Evolutionary conservation across 2,113 vertebrate species (phyloP), one percentile per base, ranked within the genome.

Genomic region (Stegastes partitus): DNA sequence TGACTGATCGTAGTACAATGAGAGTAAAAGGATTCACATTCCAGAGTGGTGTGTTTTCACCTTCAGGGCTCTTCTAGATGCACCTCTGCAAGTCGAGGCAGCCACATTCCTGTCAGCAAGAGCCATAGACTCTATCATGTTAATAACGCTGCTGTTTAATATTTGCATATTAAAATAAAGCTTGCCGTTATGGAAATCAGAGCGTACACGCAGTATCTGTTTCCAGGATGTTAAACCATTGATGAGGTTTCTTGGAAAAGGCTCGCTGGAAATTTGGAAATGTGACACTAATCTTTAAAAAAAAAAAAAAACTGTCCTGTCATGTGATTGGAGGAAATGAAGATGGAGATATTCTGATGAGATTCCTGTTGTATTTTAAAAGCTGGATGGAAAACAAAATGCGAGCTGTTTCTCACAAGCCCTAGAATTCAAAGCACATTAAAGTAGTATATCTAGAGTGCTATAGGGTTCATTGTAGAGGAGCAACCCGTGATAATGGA

Each of bases 101-200:
- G 37, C 47, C 10, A 37, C 66, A 58, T 62, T 75, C 74, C 74
- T 78, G 68, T 77, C 31, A 49, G 50, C 49, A 51, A 22, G n/a
- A 65, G 25, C 11, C 21, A 53, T 37, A 39, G 9, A 28, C 11
- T 10, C 57, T 45, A 31, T 58, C 25, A 39, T 47, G 44, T 28
- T 21, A 51, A 28, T 55, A 50, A 42, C 10, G 4, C 21, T 9
- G 22, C 28, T 55, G 19, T 79, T 23, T 15, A 16, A 76, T 47
- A 55, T 45, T 68, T 51, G 25, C 10, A 51, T 25, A 25, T 18
- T 25, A 21, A 34, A 14, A 42, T 42, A 15, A 15, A 42, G 12
- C 14, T 1, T 1, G 2, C 39, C 14, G 2, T 14, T 14, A 15
- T 42, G 11, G 12, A 42, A 34, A 42, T 42, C 11, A 15, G 14